A percentile compares a stretch with the other conserved stretches of the same genome.
Conservation (phyloP, 2,888 invertebrate genomes). For the Troides oblongomaculatus region DNA sequence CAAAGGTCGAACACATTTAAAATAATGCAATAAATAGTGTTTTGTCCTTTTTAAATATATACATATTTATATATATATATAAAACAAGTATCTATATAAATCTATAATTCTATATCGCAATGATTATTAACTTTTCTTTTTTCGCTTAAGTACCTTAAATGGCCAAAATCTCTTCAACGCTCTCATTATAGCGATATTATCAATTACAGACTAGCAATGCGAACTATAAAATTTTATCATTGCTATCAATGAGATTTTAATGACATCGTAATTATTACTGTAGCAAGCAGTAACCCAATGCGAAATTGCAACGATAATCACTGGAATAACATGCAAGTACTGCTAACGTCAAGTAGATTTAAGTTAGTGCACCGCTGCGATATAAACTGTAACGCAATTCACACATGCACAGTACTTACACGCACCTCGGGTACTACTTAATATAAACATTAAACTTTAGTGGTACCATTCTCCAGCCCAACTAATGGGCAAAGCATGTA, state of each 20-base stretch:
- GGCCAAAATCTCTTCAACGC: too few species aligned
- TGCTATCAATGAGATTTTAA: constrained; percentile 10
- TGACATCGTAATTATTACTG: constrained; percentile 2
- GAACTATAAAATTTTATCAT: background rate
- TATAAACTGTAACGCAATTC: constrained; percentile 39
- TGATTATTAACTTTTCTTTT: too few species aligned
- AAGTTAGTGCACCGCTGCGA: constrained; percentile 26
- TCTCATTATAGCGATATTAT: background rate
- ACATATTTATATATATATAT: too few species aligned
- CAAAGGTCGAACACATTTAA: too few species aligned
- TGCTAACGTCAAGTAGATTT: constrained; percentile 29
- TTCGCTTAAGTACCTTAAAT: too few species aligned
- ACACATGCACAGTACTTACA: constrained; percentile 37
- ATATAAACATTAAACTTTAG: constrained; percentile 75
- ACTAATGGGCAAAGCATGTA: constrained; percentile 79
- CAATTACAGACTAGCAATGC: background rate
- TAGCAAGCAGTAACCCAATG: constrained; percentile 31
- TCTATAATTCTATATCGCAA: too few species aligned
- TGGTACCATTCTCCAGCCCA: constrained; percentile 50
- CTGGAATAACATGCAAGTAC: constrained; percentile 11
- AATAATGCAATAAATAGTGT: too few species aligned
- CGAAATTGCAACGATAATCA: constrained; percentile 31
- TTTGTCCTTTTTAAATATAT: too few species aligned
- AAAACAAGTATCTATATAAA: too few species aligned
- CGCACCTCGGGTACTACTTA: constrained; percentile 39